Base-by-base conservation (phyloP, 2,888 invertebrate genomes). In the Pharmacophagus antenor region DNA sequence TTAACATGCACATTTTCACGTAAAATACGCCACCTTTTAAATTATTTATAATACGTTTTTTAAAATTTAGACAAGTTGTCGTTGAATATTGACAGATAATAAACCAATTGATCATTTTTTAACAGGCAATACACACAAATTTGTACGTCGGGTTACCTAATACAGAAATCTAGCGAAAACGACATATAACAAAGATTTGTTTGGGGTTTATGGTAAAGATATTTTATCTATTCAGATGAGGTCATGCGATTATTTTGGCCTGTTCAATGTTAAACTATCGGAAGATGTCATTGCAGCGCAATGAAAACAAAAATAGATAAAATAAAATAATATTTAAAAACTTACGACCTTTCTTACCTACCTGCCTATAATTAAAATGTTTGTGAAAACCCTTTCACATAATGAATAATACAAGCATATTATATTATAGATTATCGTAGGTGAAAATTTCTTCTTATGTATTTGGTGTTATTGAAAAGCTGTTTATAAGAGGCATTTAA, bases 91-190 rank as follows among this genome's bases (percentile, higher is more conserved):
- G 17, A 6, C 3, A 17, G 46, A 46, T 47, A 46, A 15, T 15
- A 27, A 46, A 31, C 20, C n/a, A 55, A 55, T 56, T 41, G 17
- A 47, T 56, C 48, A 48, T 23, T 23, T 12, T 23, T 23, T 56
- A 37, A 37, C 12, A 15, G 20, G 41, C 20, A 56, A 12, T 23
- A 18, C 18, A 48, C 41, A 56, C 47, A 37, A 55, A 31, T 47
- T 47, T 37, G 31, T 55, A n/a, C 5, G 10, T 18, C 15, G 23
- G 31, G 37, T 56, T 56, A 17, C 20, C 49, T 49, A 37, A 47
- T 15, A 54, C 8, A 18, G 15, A 18, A n/a, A n/a, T 25, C 17
- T 23, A 17, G 20, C 23, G 18, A 41, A 18, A 56, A 20, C 41
- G 15, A 17, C n/a, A 41, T 3, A 41, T 8, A 25, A 25, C 48